phyloP scores from a whole-genome alignment of 2,113 vertebrate genomes.

The Osmerus mordax region DNA sequence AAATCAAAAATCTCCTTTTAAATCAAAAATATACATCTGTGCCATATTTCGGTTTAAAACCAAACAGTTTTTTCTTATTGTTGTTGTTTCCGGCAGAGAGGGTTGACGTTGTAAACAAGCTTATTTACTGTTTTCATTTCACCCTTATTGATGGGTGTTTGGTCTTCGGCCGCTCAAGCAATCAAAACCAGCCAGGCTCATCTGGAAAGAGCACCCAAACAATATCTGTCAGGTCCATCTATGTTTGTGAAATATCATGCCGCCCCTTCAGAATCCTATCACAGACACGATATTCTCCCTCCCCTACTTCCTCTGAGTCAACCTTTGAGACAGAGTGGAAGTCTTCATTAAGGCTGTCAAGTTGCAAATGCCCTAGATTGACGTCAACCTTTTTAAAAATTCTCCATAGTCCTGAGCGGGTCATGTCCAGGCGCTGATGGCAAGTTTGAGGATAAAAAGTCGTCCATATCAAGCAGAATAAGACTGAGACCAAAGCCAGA shows the following conservation, averaged over 20 bases:
- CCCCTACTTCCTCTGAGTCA: conserved; percentile 6
- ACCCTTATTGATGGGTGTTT: neutral
- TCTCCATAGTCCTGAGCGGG: neutral
- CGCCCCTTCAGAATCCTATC: neutral
- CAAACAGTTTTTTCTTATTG: neutral
- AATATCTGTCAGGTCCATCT: conserved; percentile 2
- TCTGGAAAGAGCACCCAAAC: neutral
- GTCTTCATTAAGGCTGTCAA: conserved; percentile 15
- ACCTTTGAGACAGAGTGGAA: conserved; percentile 2
- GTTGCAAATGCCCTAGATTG: neutral
- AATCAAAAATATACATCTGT: no score
- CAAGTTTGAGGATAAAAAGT: neutral
- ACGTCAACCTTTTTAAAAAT: conserved; percentile 3
- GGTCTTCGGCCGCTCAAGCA: neutral
- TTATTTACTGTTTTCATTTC: neutral
- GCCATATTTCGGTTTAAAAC: no score
- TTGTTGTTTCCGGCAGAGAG: neutral
- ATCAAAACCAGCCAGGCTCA: neutral
- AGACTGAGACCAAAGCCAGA: neutral
- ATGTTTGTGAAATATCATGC: conserved; percentile 6
- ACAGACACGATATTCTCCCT: neutral
- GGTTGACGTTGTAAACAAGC: neutral
- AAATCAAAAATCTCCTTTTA: no score
- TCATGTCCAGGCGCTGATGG: neutral
- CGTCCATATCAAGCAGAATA: neutral